phyloP scores from a whole-genome alignment of 1,140 invertebrate species.

The Cataglyphis hispanica region DNA sequence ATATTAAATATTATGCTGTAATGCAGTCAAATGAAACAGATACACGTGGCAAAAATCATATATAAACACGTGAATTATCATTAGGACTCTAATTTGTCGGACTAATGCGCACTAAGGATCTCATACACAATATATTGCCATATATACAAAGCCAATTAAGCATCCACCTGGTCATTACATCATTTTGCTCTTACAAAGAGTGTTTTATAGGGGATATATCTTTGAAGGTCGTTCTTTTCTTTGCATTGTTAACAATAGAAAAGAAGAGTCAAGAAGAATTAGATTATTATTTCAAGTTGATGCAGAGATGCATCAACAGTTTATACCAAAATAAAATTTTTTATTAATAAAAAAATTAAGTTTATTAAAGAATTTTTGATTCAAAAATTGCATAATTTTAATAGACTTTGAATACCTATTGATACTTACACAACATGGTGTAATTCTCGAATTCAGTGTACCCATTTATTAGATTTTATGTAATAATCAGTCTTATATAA shows the following conservation, averaged over 20 bases:
- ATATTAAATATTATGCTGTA: neutral
- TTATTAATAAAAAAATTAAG: neutral
- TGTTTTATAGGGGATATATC: neutral
- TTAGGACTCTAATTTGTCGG: slow-evolving; percentile 16
- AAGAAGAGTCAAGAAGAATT: neutral
- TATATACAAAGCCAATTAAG: neutral
- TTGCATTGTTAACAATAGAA: neutral
- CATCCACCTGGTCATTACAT: slow-evolving; percentile 41
- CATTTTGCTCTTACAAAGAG: neutral
- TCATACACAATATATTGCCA: neutral
- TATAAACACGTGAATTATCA: neutral
- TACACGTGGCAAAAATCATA: slow-evolving; percentile 21
- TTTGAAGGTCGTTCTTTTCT: neutral
- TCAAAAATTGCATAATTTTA: neutral
- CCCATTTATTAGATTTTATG: neutral
- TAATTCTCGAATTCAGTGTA: neutral
- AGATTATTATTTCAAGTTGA: neutral
- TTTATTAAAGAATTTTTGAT: neutral
- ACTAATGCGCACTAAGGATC: neutral
- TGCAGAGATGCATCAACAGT: neutral
- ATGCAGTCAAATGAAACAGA: neutral
- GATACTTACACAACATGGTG: neutral
- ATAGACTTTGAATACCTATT: neutral
- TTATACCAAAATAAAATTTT: neutral
- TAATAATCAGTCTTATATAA: neutral